phyloP scores from a whole-genome alignment of 2,113 vertebrate species.

The Ondatra zibethicus region DNA sequence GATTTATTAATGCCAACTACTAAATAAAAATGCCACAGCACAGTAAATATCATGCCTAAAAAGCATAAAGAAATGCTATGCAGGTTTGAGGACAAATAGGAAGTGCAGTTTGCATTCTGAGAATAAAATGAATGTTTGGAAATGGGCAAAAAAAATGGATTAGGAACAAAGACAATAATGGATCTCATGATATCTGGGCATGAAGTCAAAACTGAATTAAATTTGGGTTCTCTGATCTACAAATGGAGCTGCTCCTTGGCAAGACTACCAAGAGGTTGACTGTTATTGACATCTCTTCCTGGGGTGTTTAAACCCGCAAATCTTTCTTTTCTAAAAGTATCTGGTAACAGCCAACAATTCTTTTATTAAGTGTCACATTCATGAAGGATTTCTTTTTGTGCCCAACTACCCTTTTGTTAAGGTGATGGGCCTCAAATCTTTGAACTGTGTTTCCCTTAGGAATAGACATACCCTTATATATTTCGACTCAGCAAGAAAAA shows the following conservation, averaged over 20 bases:
- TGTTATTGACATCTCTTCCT: neutral
- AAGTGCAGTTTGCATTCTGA: constrained; percentile 70
- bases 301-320: no score
- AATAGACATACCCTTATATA: neutral
- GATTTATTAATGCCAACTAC: constrained; percentile 79
- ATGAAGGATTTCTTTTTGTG: neutral
- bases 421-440: neutral
- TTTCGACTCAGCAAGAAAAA: neutral
- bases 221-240: neutral
- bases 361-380: neutral
- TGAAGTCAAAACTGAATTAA: constrained; percentile 41
- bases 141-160: constrained; percentile 61
- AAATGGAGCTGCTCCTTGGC: neutral
- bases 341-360: neutral
- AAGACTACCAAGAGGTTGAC: neutral
- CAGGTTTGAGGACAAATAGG: constrained; percentile 72
- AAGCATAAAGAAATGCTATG: constrained; percentile 69
- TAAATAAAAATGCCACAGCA: constrained; percentile 79
- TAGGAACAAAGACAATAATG: constrained; percentile 52
- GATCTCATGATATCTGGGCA: constrained; percentile 43
- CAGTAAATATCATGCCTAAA: constrained; percentile 76
- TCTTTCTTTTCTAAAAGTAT: neutral
- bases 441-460: neutral
- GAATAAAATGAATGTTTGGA: constrained; percentile 66
- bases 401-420: neutral